A percentile compares a stretch with the other conserved stretches of the same genome.
Evolutionary conservation across 2,888 invertebrate species (phyloP).

Genomic region (Scotopteryx bipunctaria): DNA sequence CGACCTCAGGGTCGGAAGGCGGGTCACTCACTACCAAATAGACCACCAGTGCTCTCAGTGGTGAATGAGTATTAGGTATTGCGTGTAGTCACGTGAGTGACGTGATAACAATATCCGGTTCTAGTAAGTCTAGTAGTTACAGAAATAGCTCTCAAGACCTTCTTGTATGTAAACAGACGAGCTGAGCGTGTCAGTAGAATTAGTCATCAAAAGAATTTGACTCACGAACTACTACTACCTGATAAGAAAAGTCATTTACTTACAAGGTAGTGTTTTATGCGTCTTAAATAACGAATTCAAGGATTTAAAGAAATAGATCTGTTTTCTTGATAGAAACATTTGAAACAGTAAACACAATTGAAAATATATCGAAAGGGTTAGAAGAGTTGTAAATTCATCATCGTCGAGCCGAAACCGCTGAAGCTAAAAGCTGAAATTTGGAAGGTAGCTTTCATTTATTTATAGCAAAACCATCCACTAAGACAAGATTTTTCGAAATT

Average conservation of each 20-base stretch:
- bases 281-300: no score
- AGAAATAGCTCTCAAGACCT: constrained; percentile 3
- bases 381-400: no score
- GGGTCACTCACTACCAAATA: neutral
- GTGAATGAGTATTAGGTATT: neutral
- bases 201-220: constrained; percentile 43
- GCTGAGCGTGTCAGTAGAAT: constrained; percentile 26
- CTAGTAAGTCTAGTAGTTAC: neutral
- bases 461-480: no score
- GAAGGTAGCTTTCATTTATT: no score
- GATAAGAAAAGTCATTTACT: constrained; percentile 34
- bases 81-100: neutral
- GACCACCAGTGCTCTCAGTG: neutral
- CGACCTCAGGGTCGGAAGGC: no score
- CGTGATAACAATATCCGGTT: constrained; percentile 3
- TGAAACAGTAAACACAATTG: neutral
- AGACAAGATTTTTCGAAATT: no score
- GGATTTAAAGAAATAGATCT: no score
- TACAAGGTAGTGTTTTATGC: constrained; percentile 2
- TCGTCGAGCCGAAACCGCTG: no score
- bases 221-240: constrained; percentile 32
- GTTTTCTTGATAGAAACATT: no score
- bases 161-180: constrained; percentile 1
- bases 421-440: no score
- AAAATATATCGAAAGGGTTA: no score